phyloP scores from a whole-genome alignment of 2,888 invertebrate genomes.

The Agrotis ipsilon region DNA sequence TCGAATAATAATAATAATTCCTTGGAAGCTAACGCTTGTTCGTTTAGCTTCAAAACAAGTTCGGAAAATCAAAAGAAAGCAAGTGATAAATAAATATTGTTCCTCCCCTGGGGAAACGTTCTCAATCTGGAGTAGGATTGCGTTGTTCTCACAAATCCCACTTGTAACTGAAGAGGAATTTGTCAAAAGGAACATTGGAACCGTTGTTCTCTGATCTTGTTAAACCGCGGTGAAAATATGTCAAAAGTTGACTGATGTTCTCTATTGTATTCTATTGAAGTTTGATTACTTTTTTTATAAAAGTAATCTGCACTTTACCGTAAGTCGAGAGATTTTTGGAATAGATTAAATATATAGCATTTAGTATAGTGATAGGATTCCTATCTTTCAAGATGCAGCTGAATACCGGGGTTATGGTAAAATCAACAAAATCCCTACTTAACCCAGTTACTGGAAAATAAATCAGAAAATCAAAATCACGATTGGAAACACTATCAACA shows the following conservation, averaged over 20 bases:
- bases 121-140: slow-evolving; percentile 69
- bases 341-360: too few relatives aligned
- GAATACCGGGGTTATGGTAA: too few relatives aligned
- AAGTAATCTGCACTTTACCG: too few relatives aligned
- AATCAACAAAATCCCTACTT: too few relatives aligned
- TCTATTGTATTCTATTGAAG: too few relatives aligned
- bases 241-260: not conserved
- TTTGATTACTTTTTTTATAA: too few relatives aligned
- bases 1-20: slow-evolving; percentile 15
- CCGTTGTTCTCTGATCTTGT: slow-evolving; percentile 44
- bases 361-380: too few relatives aligned
- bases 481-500: too few relatives aligned
- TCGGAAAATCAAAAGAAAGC: slow-evolving; percentile 44
- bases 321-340: too few relatives aligned
- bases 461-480: too few relatives aligned
- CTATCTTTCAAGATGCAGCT: too few relatives aligned
- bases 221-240: slow-evolving; percentile 12
- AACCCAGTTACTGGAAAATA: too few relatives aligned
- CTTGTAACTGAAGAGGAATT: slow-evolving; percentile 64
- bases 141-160: slow-evolving; percentile 63
- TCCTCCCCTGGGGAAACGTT: slow-evolving; percentile 62
- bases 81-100: slow-evolving; percentile 73
- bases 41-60: slow-evolving; percentile 53
- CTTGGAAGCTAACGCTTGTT: slow-evolving; percentile 36
- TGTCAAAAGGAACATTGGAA: slow-evolving; percentile 58